Base-by-base conservation (phyloP, 2,113 vertebrate species). In the Trogon melanurus region DNA sequence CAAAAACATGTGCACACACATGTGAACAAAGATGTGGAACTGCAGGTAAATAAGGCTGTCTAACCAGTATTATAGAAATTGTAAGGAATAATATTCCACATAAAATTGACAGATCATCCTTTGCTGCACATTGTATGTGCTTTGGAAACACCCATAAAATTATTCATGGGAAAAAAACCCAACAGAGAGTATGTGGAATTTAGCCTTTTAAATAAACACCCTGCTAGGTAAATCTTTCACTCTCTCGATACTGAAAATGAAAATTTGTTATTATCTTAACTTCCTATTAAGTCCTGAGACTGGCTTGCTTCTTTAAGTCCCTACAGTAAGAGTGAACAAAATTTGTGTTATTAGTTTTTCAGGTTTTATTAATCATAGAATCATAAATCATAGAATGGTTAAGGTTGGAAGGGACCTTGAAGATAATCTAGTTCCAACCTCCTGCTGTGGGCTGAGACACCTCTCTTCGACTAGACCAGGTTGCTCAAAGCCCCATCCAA, bases 11-110 rank as follows among this genome's bases (percentile, higher is more conserved):
- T 48, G 20, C 5, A 19, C 6, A 69, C 15, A 6, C 11, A 17
- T 19, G 6, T 0, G 0, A 80, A 20, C 14, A 48, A 14, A 61
- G 23, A 23, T 1, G 2, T 20, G 4, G 9, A 84, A 6, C 27
- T 89, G 30, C 30, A 67, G 23, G 7, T 54, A 18, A 67, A 21
- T 7, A 91, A 1, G 17, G 20, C 41, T 82, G 29, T 41, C 15
- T 72, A 45, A 48, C 3, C 17, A 5, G 2, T 9, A 32, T 3
- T 18, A 20, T 3, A n/a, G 23, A 23, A 82, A 62, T 16, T 3
- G 6, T 34, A 19, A 57, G 54, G 26, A 81, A 6, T n/a, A 66
- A 41, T 7, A 8, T 53, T 79, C 8, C 11, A 15, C 17, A 9
- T 17, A 38, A 71, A 58, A 79, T 13, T 54, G 11, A 48, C 6